phyloP scores from a whole-genome alignment of 2,113 vertebrate species.

The Albula glossodonta region DNA sequence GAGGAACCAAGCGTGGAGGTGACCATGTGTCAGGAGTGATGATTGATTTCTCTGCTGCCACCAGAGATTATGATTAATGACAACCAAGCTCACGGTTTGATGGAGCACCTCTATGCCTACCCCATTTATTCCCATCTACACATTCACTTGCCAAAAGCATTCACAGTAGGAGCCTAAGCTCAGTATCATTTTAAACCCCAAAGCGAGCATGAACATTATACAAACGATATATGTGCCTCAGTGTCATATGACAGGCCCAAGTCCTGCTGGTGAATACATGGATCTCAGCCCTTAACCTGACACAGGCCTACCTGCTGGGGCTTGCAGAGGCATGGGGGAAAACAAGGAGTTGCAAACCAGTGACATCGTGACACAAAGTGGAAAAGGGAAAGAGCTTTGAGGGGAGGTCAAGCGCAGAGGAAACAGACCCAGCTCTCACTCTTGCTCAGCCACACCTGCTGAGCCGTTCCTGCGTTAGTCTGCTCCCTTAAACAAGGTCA shows the following conservation, averaged over 20 bases:
- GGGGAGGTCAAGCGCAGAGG: conserved; percentile 15
- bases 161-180: conserved; percentile 46
- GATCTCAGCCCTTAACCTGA: conserved; percentile 14
- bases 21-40: not conserved
- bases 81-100: not conserved
- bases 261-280: not conserved
- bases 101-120: not conserved
- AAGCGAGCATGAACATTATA: conserved; percentile 44
- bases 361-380: conserved; percentile 43
- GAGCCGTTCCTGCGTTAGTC: not conserved
- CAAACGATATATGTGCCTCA: conserved; percentile 44
- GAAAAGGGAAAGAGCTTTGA: conserved; percentile 36
- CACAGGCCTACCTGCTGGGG: conserved; percentile 45
- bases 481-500: conserved; percentile 24
- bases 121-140: not conserved
- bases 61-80: not conserved
- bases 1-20: not conserved
- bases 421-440: conserved; percentile 14
- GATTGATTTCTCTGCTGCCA: not conserved
- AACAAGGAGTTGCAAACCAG: conserved; percentile 41
- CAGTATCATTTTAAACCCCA: conserved; percentile 50
- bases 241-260: not conserved
- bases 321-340: conserved; percentile 39
- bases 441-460: conserved; percentile 24
- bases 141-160: conserved; percentile 18